phyloP scores from a whole-genome alignment of 1,140 invertebrate species.

The Pollicipes pollicipes region DNA sequence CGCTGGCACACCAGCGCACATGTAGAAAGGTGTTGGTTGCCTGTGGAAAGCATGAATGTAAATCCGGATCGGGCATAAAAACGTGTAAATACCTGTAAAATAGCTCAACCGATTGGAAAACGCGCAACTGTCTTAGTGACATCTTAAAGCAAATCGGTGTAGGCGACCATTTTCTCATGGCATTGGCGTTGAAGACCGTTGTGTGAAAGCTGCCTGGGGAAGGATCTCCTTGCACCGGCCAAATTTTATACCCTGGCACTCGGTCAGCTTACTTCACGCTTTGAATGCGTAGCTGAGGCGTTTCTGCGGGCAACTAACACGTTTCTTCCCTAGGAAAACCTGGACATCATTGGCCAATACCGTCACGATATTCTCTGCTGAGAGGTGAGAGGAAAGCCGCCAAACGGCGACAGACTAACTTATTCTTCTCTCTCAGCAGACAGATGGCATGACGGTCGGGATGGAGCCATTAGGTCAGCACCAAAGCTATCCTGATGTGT shows the following conservation, averaged over 20 bases:
- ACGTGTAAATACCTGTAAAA: neutral
- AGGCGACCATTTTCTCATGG: neutral
- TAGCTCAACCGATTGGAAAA: neutral
- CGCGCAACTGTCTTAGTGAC: too few species aligned
- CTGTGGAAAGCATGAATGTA: neutral
- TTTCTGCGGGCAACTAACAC: neutral
- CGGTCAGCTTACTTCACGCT: neutral
- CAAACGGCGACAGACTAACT: slow-evolving; percentile 13
- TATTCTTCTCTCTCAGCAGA: slow-evolving; percentile 6
- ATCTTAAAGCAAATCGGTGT: neutral
- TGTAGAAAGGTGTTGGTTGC: neutral
- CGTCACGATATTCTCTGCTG: slow-evolving; percentile 68
- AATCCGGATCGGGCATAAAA: neutral
- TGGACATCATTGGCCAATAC: slow-evolving; percentile 65
- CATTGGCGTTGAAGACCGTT: neutral
- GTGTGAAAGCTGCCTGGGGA: neutral
- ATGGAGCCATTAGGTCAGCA: slow-evolving; percentile 3
- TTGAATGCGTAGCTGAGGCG: neutral
- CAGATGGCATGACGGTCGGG: slow-evolving; percentile 4
- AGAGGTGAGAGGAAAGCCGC: slow-evolving; percentile 37
- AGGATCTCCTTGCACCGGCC: neutral
- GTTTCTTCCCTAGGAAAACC: slow-evolving; percentile 39
- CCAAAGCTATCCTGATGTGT: neutral
- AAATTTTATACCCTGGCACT: neutral
- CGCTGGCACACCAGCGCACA: too few species aligned